Base-by-base conservation (phyloP, 2,113 vertebrate genomes). In the Herpailurus yagouaroundi region DNA sequence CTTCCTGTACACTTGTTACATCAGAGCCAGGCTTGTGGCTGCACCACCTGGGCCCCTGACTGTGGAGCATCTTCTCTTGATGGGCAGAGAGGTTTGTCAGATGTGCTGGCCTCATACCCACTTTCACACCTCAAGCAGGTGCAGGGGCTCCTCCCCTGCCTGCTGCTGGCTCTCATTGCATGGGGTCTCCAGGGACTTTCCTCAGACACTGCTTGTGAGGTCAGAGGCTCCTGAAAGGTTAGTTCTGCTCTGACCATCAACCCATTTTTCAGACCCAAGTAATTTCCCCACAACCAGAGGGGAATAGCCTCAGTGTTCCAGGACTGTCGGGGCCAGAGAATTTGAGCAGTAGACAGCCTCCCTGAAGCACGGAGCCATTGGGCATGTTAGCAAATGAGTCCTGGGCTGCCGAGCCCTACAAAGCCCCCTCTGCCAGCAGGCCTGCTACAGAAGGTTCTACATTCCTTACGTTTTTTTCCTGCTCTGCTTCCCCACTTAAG, bases 41-140 rank as follows among this genome's bases (percentile, higher is more conserved):
- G 7, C 48, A 31, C 63, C 4, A 21, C 57, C 29, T 52, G 31
- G 57, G 48, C 19, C 57, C 36, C 29, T 48, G 29, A 60, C 1
- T 7, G 13, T 0, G 6, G 11, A 36, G 38, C 33, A 3, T 16
- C 25, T 48, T 50, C 29, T 63, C 41, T 38, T 2, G 0, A 9
- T 23, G 4, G 48, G 45, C 0, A 27, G 19, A 12, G 11, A 41
- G 21, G 45, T 57, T n/a, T 14, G 3, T 66, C 1, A 11, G 23
- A 52, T 8, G 25, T 6, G 55, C 23, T 9, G 6, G 5, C 9
- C 41, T 82, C 29, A 52, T 0, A 25, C 14, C 60, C 36, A 23
- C 3, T 3, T 36, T 15, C 48, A n/a, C 5, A 16, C 14, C 71
- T 33, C 57, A 48, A 12, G 27, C 85, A 60, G 31, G 23, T 31